A percentile compares a stretch with the other conserved stretches of the same genome.
Evolutionary conservation across 1,140 invertebrate genomes (phyloP).

Genomic region (Pachypsylla venusta): DNA sequence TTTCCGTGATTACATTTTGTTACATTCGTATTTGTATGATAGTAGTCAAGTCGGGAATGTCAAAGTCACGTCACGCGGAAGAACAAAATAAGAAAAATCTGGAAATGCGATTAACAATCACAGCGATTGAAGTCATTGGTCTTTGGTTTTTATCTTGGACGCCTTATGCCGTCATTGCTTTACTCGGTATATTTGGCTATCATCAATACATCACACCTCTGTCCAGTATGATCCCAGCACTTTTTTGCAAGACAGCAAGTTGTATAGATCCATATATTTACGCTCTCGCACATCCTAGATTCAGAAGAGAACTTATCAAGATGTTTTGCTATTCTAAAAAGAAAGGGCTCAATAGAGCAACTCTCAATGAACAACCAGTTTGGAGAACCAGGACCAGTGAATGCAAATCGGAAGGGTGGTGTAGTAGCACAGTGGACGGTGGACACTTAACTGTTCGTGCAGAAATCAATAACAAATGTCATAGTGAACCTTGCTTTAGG

Average conservation of each 20-base stretch:
- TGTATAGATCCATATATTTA: constrained; percentile 62
- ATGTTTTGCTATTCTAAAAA: background rate
- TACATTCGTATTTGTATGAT: constrained; percentile 43
- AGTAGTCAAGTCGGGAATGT: constrained; percentile 17
- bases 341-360: background rate
- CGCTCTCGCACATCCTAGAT: constrained; percentile 51
- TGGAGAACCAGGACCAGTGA: background rate
- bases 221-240: constrained; percentile 53
- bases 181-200: constrained; percentile 49
- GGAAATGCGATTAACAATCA: constrained; percentile 46
- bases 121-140: constrained; percentile 46
- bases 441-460: too few relatives aligned
- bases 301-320: constrained; percentile 37
- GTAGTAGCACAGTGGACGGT: too few relatives aligned
- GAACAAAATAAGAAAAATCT: constrained; percentile 46
- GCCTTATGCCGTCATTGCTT: constrained; percentile 52
- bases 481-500: background rate
- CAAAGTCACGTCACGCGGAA: constrained; percentile 23
- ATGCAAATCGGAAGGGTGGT: background rate
- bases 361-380: background rate
- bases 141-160: constrained; percentile 63
- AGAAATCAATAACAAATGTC: background rate
- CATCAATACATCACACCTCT: constrained; percentile 45
- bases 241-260: constrained; percentile 57
- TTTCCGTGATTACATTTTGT: constrained; percentile 49